Evolutionary conservation across 1,140 invertebrate genomes (phyloP), one percentile per base, ranked within the genome.

Genomic region (Tetramorium parvispinum): DNA sequence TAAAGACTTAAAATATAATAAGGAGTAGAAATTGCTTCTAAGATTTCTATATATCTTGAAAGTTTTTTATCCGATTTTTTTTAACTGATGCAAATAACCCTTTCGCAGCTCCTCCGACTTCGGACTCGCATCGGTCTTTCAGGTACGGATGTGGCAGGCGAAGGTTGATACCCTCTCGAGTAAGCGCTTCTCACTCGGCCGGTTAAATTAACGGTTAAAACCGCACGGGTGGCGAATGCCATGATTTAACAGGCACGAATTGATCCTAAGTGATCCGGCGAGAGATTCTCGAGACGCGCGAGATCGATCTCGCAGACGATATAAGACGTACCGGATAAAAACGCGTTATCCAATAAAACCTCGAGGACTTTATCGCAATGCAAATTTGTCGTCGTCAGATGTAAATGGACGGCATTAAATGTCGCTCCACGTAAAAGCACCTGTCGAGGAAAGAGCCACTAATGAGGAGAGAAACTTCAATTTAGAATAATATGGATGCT

Each of bases 141-240:
- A 76, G 51, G 1, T 78, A 21, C 3, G 27, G 18, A 63, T 57
- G 40, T 27, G 24, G 10, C 55, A 27, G 40, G 10, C 18, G 27
- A 78, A 78, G 59, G 40, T 78, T 78, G 24, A 78, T 65, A 78
- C 21, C 57, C 37, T 63, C 40, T 78, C 40, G 21, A 59, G 10
- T 21, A 37, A 59, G 10, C 18, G 27, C 55, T 63, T 63, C 43
- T 78, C 57, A 27, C 21, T 77, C 59, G 18, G 59, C 6, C 27
- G 43, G 61, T 65, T 79, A 66, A 79, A 66, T 79, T 79, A 79
- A 79, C 27, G 18, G 59, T 79, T 77, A 77, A 37, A 66, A 43
- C 24, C 13, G 24, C n/a, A 43, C 24, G 24, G 7, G 24, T 77
- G 57, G 76, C 24, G 59, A 78, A 65, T 49, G 57, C 18, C 51